Evolutionary conservation across 2,797 vertebrate genomes (phyloP).

Genomic region (Silurus lanzhouensis): DNA sequence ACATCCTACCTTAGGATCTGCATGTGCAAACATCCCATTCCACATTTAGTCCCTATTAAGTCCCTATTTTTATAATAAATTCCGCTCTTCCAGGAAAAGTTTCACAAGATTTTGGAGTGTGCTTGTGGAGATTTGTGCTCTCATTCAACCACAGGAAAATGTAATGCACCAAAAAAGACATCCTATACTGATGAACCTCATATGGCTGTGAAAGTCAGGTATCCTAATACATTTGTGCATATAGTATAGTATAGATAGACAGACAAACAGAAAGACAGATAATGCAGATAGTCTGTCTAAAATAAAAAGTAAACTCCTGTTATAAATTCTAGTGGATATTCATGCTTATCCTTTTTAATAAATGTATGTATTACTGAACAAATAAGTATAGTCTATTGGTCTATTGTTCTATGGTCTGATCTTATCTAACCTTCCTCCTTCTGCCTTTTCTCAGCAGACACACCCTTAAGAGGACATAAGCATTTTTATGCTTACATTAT

Average conservation of each 20-base stretch:
- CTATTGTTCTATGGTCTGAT: conserved; percentile 46
- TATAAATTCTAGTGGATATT: not conserved
- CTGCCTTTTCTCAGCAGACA: conserved; percentile 34
- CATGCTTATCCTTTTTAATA: conserved; percentile 43
- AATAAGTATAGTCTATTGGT: conserved; percentile 47
- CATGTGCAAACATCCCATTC: no score
- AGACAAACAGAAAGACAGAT: not conserved
- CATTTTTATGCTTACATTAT: conserved; percentile 40
- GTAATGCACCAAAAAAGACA: no score
- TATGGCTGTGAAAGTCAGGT: no score
- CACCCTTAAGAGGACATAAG: conserved; percentile 45
- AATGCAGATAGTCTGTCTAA: not conserved
- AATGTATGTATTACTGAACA: conserved; percentile 13
- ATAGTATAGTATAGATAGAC: not conserved
- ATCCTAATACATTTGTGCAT: no score
- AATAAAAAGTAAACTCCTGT: not conserved
- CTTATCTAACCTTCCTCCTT: conserved; percentile 24
- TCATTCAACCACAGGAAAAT: no score
- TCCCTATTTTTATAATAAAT: no score
- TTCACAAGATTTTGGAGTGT: no score
- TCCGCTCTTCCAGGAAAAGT: no score
- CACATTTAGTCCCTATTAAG: no score
- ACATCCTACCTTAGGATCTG: no score
- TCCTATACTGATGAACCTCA: no score
- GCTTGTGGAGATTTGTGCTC: no score